Conservation (phyloP, 2,113 vertebrate species). For the Lepidothrix coronata region DNA sequence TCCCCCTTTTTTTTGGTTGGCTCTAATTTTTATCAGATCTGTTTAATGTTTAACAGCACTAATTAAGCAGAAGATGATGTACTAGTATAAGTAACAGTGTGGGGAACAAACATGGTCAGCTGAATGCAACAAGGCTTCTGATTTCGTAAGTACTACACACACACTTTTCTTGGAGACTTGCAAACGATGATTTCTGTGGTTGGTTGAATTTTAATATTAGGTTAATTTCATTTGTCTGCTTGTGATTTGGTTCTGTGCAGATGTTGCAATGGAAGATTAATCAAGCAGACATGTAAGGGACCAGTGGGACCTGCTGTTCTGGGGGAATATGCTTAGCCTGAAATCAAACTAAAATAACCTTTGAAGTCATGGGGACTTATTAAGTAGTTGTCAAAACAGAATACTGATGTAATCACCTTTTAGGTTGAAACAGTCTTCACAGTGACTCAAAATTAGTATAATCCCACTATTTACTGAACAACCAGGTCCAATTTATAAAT, state of each 20-base stretch:
- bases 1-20: background rate
- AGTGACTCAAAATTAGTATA: background rate
- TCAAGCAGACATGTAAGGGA: background rate
- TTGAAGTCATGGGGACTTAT: background rate
- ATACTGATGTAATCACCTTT: constrained; percentile 2
- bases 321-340: background rate
- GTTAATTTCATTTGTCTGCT: background rate
- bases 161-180: background rate
- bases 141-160: constrained; percentile 39
- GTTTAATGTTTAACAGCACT: constrained; percentile 53
- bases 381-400: background rate
- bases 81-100: background rate
- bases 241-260: background rate
- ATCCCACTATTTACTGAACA: background rate
- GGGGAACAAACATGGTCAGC: background rate
- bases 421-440: background rate
- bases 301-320: background rate
- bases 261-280: background rate
- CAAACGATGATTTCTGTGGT: background rate
- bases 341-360: constrained; percentile 8
- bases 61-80: background rate
- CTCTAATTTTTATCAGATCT: background rate
- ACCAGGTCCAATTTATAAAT: background rate
- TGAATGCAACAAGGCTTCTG: background rate
- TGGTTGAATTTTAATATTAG: background rate